Base-by-base conservation (phyloP, 2,888 invertebrate species). In the Plagodis pulveraria region DNA sequence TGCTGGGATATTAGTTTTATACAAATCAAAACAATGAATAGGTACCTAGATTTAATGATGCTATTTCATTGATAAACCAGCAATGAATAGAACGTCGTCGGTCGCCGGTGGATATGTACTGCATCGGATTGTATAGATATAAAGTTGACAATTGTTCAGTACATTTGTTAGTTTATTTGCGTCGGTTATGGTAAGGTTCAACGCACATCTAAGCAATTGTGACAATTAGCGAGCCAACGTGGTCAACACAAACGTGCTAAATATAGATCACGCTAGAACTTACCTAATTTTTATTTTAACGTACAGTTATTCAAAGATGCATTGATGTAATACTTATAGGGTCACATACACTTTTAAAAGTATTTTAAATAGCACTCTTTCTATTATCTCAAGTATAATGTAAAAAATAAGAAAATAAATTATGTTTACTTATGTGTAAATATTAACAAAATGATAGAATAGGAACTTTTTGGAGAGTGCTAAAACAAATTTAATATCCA, bases 161-260 rank as follows among this genome's bases (percentile, higher is more conserved):
- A 42, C 58, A 46, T 44, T 60, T 34, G 61, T 66, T 71, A 72
- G 79, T 81, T 81, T 76, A 77, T 85, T 83, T 81, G 83, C 78
- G 78, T 77, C 78, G 76, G 66, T 72, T 71, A 74, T 72, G 65
- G 72, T 78, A 76, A 87, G 81, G 91, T 91, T 91, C 89, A 91
- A 89, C 83, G 91, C 85, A 83, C 91, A 91, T 86, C 79, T 89
- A 75, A 82, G 78, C 79, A 91, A 92, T 91, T 91, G 91, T 86
- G 77, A 80, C 90, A 91, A 91, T 91, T 90, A 91, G 84, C 83
- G 75, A 79, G 73, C 79, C 76, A 76, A 69, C 74, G 77, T 83
- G 86, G 87, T 89, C 80, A 83, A 88, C 86, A 73, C 80, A 78
- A 78, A 75, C 74, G 74, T 76, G 86, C 90, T 91, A 90, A 88